phyloP scores from a whole-genome alignment of 1,140 invertebrate genomes.

The Drosophila kurseongensis region DNA sequence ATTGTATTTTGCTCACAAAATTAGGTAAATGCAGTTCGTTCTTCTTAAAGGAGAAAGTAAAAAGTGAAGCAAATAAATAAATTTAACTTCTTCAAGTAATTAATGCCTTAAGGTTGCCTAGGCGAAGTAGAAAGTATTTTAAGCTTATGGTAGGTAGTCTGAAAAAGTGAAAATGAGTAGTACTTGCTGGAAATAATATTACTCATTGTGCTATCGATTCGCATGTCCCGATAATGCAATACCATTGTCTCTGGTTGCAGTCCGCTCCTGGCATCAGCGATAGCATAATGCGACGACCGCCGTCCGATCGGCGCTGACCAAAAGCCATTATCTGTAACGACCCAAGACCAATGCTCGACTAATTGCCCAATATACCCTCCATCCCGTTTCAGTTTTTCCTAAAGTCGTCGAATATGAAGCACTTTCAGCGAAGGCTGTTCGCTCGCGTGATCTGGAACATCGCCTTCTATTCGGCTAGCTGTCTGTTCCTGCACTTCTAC shows the following conservation, averaged over 20 bases:
- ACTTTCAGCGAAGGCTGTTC: constrained; percentile 80
- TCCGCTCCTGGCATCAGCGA: constrained; percentile 1
- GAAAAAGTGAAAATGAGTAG: too few relatives aligned
- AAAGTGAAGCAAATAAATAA: too few relatives aligned
- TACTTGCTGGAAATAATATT: too few relatives aligned
- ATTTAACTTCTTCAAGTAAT: too few relatives aligned
- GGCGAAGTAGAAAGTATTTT: too few relatives aligned
- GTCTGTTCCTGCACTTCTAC: constrained; percentile 77
- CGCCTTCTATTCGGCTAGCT: constrained; percentile 76
- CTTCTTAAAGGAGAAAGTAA: too few relatives aligned
- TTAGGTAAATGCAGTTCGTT: too few relatives aligned
- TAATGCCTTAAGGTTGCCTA: too few relatives aligned
- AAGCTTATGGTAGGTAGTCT: too few relatives aligned
- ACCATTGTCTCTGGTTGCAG: neutral
- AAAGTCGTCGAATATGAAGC: constrained; percentile 76
- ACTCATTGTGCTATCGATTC: too few relatives aligned
- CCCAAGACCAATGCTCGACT: constrained; percentile 33
- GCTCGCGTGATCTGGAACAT: constrained; percentile 81
- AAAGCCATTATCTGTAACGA: constrained; percentile 16
- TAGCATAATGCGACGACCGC: constrained; percentile 10
- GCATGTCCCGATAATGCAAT: too few relatives aligned
- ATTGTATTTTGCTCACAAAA: too few relatives aligned
- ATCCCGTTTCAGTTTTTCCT: constrained; percentile 67
- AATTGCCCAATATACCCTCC: constrained; percentile 9
- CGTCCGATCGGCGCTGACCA: constrained; percentile 3